Percentiles rank a stretch among this genome's conserved stretches.
phyloP scores from a whole-genome alignment of 2,797 vertebrate genomes.

The Thripadectes ignobilis region DNA sequence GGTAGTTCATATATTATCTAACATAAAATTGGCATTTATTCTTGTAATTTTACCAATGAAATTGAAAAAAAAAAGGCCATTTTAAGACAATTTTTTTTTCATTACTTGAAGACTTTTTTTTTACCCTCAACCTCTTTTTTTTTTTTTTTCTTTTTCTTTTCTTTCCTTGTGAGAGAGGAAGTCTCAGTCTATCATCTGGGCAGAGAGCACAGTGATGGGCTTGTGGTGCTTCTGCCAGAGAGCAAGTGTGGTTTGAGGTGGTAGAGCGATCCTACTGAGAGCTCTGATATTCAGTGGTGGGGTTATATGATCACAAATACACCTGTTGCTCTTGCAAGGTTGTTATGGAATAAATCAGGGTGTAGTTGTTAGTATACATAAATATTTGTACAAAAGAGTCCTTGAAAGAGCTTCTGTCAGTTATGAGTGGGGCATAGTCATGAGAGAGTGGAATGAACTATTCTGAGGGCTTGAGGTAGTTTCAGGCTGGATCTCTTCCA shows the following conservation, averaged over 20 bases:
- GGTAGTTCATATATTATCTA: background rate
- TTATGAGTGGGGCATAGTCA: fast-evolving
- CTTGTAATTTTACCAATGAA: background rate
- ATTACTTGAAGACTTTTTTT: too few species aligned
- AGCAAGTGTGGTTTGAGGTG: background rate
- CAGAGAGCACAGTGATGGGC: background rate
- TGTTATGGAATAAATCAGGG: background rate
- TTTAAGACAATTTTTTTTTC: background rate
- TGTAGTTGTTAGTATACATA: too few species aligned
- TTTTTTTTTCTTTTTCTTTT: too few species aligned
- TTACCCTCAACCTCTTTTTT: too few species aligned
- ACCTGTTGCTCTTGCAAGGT: background rate
- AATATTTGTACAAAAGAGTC: background rate
- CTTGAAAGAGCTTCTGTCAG: background rate
- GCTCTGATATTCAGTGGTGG: background rate
- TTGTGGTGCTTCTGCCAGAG: background rate
- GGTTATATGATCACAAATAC: fast-evolving
- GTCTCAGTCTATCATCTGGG: background rate
- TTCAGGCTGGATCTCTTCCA: background rate
- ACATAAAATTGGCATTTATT: background rate
- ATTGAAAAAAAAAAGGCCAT: background rate
- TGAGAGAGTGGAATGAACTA: fast-evolving
- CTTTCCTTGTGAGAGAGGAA: background rate
- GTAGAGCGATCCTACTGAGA: background rate
- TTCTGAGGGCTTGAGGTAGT: background rate